Conservation (phyloP, 2,797 vertebrate genomes). For the Nyctalus aviator region DNA sequence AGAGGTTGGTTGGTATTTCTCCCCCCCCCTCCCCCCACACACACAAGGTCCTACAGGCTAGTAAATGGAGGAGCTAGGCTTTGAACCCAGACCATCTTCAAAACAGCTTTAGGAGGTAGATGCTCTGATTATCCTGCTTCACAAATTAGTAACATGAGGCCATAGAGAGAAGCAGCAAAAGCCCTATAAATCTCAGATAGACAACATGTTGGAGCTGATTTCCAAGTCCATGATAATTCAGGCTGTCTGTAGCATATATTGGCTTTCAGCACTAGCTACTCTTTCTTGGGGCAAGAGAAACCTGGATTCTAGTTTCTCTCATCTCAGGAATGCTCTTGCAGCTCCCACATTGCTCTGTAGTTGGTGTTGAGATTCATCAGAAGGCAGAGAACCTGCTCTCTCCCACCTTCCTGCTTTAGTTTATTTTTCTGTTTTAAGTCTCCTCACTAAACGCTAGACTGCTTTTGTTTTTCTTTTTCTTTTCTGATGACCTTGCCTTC, state of each 20-base stretch:
- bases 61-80: background rate
- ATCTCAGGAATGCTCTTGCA: background rate
- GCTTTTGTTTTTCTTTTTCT: background rate
- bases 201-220: background rate
- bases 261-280: background rate
- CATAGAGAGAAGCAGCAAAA: background rate
- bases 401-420: background rate
- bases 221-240: background rate
- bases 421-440: conserved; percentile 27
- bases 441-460: background rate
- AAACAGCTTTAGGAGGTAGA: background rate
- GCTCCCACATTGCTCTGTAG: background rate
- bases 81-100: background rate
- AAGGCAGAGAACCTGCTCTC: background rate
- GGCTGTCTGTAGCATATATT: background rate
- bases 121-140: conserved; percentile 12
- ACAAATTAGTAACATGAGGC: background rate
- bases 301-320: background rate
- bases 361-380: background rate
- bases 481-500: background rate
- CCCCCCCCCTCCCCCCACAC: background rate
- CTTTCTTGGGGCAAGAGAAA: background rate
- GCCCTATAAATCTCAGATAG: background rate
- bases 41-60: background rate
- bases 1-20: background rate